phyloP scores from a whole-genome alignment of 2,113 vertebrate genomes.

The Fregata magnificens region DNA sequence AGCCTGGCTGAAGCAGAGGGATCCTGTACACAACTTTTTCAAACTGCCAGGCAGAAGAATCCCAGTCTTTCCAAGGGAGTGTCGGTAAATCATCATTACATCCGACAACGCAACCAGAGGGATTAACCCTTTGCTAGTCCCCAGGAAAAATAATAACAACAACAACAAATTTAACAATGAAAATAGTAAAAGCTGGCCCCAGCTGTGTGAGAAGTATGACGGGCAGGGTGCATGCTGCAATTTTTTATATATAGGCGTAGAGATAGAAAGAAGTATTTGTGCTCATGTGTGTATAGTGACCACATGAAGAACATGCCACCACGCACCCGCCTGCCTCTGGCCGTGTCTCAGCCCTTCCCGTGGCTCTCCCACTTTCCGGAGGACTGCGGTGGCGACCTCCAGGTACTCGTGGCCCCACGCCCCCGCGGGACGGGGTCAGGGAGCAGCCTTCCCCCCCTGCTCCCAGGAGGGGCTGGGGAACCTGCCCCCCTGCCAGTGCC shows the following conservation, averaged over 20 bases:
- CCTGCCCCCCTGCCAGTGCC: not conserved
- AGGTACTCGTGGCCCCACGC: not conserved
- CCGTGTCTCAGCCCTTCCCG: not conserved
- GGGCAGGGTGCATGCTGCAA: not conserved
- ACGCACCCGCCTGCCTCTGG: not conserved
- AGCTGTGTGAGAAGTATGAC: not conserved
- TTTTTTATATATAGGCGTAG: rapidly evolving
- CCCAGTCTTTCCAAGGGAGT: slow-evolving; percentile 64
- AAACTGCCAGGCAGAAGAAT: slow-evolving; percentile 55
- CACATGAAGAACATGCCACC: not conserved
- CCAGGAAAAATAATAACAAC: not conserved
- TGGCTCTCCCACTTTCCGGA: not conserved
- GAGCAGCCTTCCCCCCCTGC: not conserved
- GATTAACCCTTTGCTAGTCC: slow-evolving; percentile 43
- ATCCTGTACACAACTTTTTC: slow-evolving; percentile 43
- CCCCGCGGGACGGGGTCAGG: not conserved
- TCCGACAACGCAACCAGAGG: slow-evolving; percentile 49
- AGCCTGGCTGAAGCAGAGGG: not conserved
- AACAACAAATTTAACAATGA: not conserved
- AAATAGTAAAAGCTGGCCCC: not conserved
- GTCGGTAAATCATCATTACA: slow-evolving; percentile 62
- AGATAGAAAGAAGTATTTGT: not conserved
- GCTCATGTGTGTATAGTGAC: not conserved
- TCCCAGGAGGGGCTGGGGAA: not conserved
- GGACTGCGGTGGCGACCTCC: not conserved